A percentile compares a stretch with the other conserved stretches of the same genome.
phyloP scores from a whole-genome alignment of 2,797 vertebrate genomes.

The Rhynchonycteris naso region DNA sequence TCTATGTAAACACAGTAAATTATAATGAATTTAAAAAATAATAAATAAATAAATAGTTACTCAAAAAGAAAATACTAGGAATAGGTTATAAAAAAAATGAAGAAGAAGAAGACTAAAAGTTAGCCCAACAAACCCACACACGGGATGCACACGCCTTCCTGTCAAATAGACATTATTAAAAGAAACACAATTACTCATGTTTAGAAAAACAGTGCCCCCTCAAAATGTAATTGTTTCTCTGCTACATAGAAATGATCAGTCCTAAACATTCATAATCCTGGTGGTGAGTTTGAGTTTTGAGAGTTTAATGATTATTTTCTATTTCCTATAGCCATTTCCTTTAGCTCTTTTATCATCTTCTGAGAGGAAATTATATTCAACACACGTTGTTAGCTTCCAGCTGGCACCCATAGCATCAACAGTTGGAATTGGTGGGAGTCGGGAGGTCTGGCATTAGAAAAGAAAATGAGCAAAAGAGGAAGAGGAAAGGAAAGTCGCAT shows the following conservation, averaged over 20 bases:
- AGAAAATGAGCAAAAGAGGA: background rate
- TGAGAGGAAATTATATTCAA: background rate
- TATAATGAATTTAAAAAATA: no score
- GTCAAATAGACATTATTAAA: background rate
- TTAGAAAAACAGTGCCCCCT: background rate
- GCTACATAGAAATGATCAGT: background rate
- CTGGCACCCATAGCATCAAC: background rate
- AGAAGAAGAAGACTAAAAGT: background rate
- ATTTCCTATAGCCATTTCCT: background rate
- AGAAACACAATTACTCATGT: background rate
- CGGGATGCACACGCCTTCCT: accelerated
- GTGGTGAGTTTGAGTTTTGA: background rate
- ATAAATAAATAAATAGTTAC: no score
- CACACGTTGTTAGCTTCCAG: background rate
- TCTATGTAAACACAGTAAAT: no score
- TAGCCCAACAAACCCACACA: background rate
- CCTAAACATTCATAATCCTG: background rate
- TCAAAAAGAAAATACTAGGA: no score
- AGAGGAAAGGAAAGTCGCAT: background rate
- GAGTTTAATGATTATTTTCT: background rate
- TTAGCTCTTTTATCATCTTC: background rate
- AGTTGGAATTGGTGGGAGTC: background rate
- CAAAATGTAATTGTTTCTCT: background rate
- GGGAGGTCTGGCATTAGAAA: background rate
- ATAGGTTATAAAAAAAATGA: no score